Evolutionary conservation across 2,888 invertebrate species (phyloP), one percentile per base, ranked within the genome.

Genomic region (Conops quadrifasciatus): DNA sequence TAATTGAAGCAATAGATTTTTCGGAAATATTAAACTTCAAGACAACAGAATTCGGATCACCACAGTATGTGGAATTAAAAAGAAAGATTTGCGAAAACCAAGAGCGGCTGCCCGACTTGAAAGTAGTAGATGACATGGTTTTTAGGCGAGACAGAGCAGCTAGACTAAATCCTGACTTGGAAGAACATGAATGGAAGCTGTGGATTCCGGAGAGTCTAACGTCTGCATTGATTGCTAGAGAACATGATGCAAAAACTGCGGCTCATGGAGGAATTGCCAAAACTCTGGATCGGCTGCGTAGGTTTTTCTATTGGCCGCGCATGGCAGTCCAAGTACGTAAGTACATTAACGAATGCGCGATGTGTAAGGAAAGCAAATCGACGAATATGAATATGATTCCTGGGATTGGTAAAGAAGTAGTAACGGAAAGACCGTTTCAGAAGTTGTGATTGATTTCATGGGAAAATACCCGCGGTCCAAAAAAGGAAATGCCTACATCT

Each of bases 131-230:
- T 7, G 71, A 62, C 0, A 45, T 66, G 5, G n/a, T 73, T 1
- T 73, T 56, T 59, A 71, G 68, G 24, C 21, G 73, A 45, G n/a
- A n/a, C n/a, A 67, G 19, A 56, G 9, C n/a, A 13, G 13, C 0
- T 0, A 5, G 16, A 1, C 2, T 19, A 7, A 60, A 62, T 36
- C 51, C 65, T n/a, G 21, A 53, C 36, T 43, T 56, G 16, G 68
- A 64, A 21, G 62, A 67, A 4, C 24, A 26, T n/a, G 13, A 58
- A 4, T 72, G 70, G 74, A 70, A 72, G 45, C 36, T 73, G 16
- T 73, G 72, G 72, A 45, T 74, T 24, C 72, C 72, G 21, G 60
- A 69, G 21, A 30, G 47, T 2, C 19, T 71, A 26, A 62, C 71
- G 1, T 16, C 24, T 1, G 36, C 65, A 13, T 13, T 73, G 15